phyloP scores from a whole-genome alignment of 53 echinoderm and acorn worm genomes.

The Pentamera pediparva region DNA sequence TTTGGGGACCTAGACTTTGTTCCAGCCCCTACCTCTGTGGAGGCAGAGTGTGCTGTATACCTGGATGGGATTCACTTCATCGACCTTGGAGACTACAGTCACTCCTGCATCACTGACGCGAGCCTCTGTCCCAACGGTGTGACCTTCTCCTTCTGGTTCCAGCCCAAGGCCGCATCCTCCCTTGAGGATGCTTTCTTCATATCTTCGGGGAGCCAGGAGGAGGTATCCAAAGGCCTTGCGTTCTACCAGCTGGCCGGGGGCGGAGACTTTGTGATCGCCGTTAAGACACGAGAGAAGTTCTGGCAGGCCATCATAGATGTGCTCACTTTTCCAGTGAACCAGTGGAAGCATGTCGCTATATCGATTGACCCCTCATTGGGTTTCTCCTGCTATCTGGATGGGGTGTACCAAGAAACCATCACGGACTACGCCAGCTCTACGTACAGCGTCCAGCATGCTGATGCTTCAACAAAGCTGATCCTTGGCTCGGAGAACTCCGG shows the following conservation, averaged over 20 bases:
- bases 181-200: not conserved
- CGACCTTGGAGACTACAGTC: not conserved
- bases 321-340: not conserved
- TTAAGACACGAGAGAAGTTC: not conserved
- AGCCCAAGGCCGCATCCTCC: not conserved
- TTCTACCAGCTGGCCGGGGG: not conserved
- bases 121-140: not conserved
- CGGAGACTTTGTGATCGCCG: not conserved
- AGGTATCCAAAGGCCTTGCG: not conserved
- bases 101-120: not conserved
- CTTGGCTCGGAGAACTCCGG: not conserved
- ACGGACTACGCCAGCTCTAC: not conserved
- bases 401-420: not conserved
- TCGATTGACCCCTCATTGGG: not conserved
- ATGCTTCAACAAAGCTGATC: not conserved
- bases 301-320: not conserved
- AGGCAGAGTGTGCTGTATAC: not conserved
- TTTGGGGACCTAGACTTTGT: not conserved
- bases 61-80: not conserved
- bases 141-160: conserved; percentile 13
- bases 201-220: conserved; percentile 10
- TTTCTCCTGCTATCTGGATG: not conserved
- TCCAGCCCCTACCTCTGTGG: not conserved
- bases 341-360: not conserved
- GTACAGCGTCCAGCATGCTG: not conserved